Percentiles rank a stretch among this genome's conserved stretches.
phyloP scores from a whole-genome alignment of 1,140 invertebrate species.

The Heliconius eleuchia region DNA sequence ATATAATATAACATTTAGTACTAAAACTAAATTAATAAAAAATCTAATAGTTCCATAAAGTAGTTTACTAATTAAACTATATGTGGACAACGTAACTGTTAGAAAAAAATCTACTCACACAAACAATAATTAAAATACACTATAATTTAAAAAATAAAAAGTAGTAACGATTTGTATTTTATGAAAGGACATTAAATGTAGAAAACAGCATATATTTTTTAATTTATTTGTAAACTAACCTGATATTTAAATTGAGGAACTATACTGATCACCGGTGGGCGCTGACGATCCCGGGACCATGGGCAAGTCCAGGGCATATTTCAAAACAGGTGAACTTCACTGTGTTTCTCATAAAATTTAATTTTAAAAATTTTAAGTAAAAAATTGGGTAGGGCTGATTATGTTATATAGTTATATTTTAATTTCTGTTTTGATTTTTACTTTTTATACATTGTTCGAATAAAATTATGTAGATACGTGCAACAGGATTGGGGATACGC shows the following conservation, averaged over 20 bases:
- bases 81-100: too few relatives aligned
- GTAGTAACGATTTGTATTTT: too few relatives aligned
- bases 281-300: conserved; percentile 67
- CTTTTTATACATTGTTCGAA: neutral
- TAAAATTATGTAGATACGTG: conserved; percentile 41
- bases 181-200: too few relatives aligned
- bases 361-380: too few relatives aligned
- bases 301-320: conserved; percentile 73
- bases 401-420: neutral
- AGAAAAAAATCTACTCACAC: too few relatives aligned
- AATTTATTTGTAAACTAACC: conserved; percentile 15
- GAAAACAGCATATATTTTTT: neutral
- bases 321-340: neutral
- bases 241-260: conserved; percentile 49
- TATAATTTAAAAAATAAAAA: too few relatives aligned
- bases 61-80: too few relatives aligned
- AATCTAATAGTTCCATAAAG: too few relatives aligned
- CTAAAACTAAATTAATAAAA: too few relatives aligned
- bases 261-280: conserved; percentile 50
- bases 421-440: conserved; percentile 3
- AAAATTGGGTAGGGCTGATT: too few relatives aligned
- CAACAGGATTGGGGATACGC: conserved; percentile 56
- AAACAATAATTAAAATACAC: too few relatives aligned
- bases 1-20: too few relatives aligned
- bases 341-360: neutral